Percentiles rank a stretch among this genome's conserved stretches.
phyloP scores from a whole-genome alignment of 2,113 vertebrate genomes.

The Tonatia bakeri region DNA sequence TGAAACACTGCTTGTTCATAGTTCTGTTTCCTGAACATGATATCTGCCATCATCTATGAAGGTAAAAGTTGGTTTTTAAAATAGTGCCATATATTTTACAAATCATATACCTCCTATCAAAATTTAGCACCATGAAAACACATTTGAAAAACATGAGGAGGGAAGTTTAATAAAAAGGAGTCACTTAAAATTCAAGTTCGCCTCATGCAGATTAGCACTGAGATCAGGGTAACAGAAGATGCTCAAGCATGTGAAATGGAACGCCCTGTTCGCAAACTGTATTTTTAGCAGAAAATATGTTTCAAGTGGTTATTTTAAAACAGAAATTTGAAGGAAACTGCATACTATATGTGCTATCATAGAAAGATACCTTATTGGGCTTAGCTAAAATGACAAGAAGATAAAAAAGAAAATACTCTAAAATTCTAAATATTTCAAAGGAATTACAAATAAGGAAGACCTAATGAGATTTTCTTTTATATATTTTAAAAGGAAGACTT shows the following conservation, averaged over 20 bases:
- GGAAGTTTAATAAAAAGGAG: not conserved
- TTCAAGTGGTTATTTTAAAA: slow-evolving; percentile 30
- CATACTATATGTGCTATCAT: not conserved
- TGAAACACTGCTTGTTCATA: slow-evolving; percentile 95
- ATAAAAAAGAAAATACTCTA: not conserved
- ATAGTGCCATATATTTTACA: not conserved
- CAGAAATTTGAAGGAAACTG: not conserved
- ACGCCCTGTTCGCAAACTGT: not conserved
- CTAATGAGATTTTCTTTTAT: not conserved
- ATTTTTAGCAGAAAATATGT: slow-evolving; percentile 47
- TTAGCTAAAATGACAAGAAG: not conserved
- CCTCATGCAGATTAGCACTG: not conserved
- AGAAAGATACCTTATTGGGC: not conserved
- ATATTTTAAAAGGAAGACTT: not conserved
- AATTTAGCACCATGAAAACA: not conserved
- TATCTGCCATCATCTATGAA: slow-evolving; percentile 95
- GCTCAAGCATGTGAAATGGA: slow-evolving; percentile 32
- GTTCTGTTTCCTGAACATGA: slow-evolving; percentile 97
- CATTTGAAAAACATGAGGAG: not conserved
- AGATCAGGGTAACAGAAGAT: not conserved
- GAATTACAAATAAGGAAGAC: slow-evolving; percentile 9
- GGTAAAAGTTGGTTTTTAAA: slow-evolving; percentile 57
- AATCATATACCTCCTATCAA: not conserved
- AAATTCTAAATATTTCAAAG: not conserved
- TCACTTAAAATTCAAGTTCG: not conserved